Percentiles rank a stretch among this genome's conserved stretches.
phyloP scores from a whole-genome alignment of 2,113 vertebrate genomes.

The Canis aureus region DNA sequence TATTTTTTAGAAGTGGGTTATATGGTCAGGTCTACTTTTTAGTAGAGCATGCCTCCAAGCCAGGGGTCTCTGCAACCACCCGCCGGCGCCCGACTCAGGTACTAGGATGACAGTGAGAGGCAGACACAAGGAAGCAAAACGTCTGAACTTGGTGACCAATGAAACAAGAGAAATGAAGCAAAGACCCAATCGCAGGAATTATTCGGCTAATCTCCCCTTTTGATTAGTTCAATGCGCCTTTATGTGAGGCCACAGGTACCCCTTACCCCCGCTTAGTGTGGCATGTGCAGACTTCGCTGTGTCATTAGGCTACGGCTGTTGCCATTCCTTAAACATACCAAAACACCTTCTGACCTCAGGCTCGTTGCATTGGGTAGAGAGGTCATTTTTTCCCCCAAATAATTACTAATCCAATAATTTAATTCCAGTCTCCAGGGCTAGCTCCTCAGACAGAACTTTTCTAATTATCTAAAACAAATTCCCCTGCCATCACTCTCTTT shows the following conservation, averaged over 20 bases:
- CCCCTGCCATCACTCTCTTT: not conserved
- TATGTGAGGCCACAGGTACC: not conserved
- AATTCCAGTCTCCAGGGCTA: not conserved
- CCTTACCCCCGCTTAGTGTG: not conserved
- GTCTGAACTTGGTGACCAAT: not conserved
- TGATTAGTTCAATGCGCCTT: not conserved
- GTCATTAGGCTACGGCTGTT: not conserved
- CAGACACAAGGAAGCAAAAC: not conserved
- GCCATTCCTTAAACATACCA: not conserved
- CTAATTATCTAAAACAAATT: slow-evolving; percentile 5
- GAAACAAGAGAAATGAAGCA: not conserved
- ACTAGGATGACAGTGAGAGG: not conserved
- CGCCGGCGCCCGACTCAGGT: not conserved
- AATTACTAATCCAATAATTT: slow-evolving; percentile 7
- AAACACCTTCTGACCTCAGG: not conserved
- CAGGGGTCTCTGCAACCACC: not conserved
- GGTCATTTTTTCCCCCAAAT: not conserved
- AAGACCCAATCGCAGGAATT: not conserved
- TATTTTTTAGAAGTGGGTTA: not conserved
- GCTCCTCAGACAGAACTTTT: not conserved
- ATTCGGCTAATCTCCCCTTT: not conserved
- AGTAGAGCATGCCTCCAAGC: not conserved
- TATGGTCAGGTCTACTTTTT: not conserved
- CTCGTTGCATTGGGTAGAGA: not conserved
- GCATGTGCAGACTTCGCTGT: not conserved